A percentile compares a stretch with the other conserved stretches of the same genome.
phyloP scores from a whole-genome alignment of 2,888 invertebrate genomes.

The Melieria crassipennis region DNA sequence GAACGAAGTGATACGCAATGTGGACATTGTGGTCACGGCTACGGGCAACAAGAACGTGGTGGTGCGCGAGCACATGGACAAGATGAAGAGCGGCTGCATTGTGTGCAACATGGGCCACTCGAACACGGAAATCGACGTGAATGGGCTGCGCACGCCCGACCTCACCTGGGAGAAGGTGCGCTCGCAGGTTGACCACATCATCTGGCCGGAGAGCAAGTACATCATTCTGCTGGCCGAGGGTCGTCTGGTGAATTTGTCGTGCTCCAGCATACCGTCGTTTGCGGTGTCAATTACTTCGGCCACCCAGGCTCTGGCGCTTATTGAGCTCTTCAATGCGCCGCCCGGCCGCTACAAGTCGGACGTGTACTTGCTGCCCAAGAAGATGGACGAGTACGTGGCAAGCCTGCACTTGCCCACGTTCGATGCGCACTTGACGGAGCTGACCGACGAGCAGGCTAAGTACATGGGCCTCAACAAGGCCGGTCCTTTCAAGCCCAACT shows the following conservation, averaged over 20 bases:
- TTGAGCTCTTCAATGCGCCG: constrained; percentile 97
- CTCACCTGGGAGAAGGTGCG: constrained; percentile 97
- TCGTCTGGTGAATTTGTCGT: constrained; percentile 93
- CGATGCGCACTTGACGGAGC: constrained; percentile 96
- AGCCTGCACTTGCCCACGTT: constrained; percentile 96
- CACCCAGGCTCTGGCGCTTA: constrained; percentile 95
- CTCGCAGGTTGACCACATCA: constrained; percentile 97
- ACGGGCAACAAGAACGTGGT: constrained; percentile 98
- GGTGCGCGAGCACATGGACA: constrained; percentile 93
- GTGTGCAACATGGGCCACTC: constrained; percentile 98
- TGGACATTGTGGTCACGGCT: constrained; percentile 97
- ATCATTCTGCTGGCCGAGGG: constrained; percentile 95
- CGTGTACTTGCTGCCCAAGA: constrained; percentile 96
- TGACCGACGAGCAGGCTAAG: constrained; percentile 96
- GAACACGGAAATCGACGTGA: constrained; percentile 95
- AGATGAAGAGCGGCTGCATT: constrained; percentile 95
- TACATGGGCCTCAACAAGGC: constrained; percentile 97
- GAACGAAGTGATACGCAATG: constrained; percentile 91
- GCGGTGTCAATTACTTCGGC: constrained; percentile 98
- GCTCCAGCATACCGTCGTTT: constrained; percentile 96
- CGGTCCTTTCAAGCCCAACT: constrained; percentile 98
- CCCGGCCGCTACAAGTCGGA: constrained; percentile 94
- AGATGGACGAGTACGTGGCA: constrained; percentile 99
- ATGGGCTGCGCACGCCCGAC: constrained; percentile 91
- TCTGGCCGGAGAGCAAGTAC: constrained; percentile 97